Base-by-base conservation (phyloP, 2,797 vertebrate species). In the Melanotaenia trifasciata region DNA sequence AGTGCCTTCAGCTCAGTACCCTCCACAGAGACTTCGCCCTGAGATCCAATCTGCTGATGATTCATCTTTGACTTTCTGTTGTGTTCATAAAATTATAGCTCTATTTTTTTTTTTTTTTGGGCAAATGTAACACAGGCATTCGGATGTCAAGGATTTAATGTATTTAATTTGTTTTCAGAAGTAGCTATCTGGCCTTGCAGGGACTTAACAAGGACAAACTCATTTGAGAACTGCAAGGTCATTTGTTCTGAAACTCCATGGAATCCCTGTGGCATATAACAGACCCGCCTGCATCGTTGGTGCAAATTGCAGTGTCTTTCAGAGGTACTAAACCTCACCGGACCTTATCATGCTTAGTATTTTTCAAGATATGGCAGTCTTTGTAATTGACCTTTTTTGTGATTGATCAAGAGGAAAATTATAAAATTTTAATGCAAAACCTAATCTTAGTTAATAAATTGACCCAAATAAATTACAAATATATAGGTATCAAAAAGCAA, bases 1-100 rank as follows among this genome's bases (percentile, higher is more conserved):
- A 50, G 61, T n/a, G 69, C 81, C 22, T 78, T 57, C 14, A 38
- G 78, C 82, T 83, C 59, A 53, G 10, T 69, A 81, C 38, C 64
- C 53, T 73, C 6, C 9, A 1, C 61, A 16, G 59, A 86, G 75
- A 80, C 58, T 58, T 76, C 72, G 45, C 57, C 54, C 64, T 16
- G 2, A 58, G 50, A 59, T 78, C 53, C 43, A 33, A 59, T 10
- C 38, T 62, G 58, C n/a, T 43, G 26, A 14, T 80, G 76, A 76
- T 72, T 84, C 66, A 80, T 75, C 45, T 57, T 66, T 22, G 22
- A 64, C 71, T 81, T 57, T 26, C 16, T 64, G 43, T 63, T 11
- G 5, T 51, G 70, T 71, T 66, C 64, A 72, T 76, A 69, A 65
- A 73, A 64, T 70, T 53, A 72, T 64, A 67, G 54, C 40, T 60